Evolutionary conservation across 2,888 invertebrate genomes (phyloP).

Genomic region (Chloroclystis v-ata): DNA sequence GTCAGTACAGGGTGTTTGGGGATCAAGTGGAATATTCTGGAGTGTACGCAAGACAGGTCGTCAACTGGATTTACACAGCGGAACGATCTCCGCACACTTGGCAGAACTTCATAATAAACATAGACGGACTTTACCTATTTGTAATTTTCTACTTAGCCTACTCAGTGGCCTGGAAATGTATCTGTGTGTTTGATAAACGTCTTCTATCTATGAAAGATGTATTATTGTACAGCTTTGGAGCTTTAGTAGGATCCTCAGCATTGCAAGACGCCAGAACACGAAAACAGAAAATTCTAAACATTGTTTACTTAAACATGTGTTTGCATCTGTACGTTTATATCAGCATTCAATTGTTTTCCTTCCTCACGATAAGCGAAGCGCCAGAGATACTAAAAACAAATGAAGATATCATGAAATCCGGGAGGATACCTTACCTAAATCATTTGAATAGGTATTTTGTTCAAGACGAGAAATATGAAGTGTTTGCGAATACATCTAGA

Average conservation of each 20-base stretch:
- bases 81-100: conserved; percentile 48
- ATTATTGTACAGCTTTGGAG: conserved; percentile 52
- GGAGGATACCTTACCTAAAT: conserved; percentile 40
- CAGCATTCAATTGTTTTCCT: conserved; percentile 54
- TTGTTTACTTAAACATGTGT: conserved; percentile 48
- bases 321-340: conserved; percentile 52
- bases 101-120: conserved; percentile 45
- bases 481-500: conserved; percentile 41
- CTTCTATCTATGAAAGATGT: conserved; percentile 37
- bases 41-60: conserved; percentile 45
- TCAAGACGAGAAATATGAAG: conserved; percentile 41
- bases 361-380: conserved; percentile 52
- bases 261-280: conserved; percentile 42
- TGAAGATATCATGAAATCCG: conserved; percentile 48
- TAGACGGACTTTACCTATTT: conserved; percentile 50
- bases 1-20: conserved; percentile 52
- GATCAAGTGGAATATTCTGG: conserved; percentile 58
- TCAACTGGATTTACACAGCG: conserved; percentile 52
- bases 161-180: conserved; percentile 42
- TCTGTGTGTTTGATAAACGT: conserved; percentile 41
- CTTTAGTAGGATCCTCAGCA: conserved; percentile 46
- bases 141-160: conserved; percentile 50
- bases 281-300: conserved; percentile 55
- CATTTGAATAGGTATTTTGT: conserved; percentile 43
- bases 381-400: conserved; percentile 45